phyloP scores from a whole-genome alignment of 2,113 vertebrate genomes.

The Oceanodroma tethys region DNA sequence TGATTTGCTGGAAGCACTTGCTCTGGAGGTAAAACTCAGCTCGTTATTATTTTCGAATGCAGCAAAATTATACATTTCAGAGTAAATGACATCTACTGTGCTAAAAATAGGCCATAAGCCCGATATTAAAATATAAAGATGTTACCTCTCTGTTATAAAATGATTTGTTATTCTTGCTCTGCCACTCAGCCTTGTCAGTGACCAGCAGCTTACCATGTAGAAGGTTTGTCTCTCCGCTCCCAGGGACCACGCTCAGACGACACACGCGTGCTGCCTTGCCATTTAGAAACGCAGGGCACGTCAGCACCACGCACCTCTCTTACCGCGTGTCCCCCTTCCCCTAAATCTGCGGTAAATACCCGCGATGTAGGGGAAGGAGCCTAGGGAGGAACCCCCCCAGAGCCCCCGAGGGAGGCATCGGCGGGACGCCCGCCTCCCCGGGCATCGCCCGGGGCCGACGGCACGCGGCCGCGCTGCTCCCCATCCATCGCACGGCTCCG shows the following conservation, averaged over 20 bases:
- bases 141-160: background rate
- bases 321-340: too few relatives aligned
- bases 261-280: background rate
- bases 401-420: too few relatives aligned
- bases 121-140: background rate
- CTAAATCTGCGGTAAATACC: background rate
- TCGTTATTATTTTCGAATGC: background rate
- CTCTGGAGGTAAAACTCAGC: background rate
- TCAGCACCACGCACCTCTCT: background rate
- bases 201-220: accelerated
- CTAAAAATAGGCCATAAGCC: background rate
- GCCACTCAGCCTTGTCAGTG: background rate
- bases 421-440: background rate
- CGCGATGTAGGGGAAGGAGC: background rate
- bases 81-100: background rate
- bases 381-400: background rate
- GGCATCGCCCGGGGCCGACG: background rate
- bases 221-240: background rate
- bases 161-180: background rate
- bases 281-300: accelerated
- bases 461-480: background rate
- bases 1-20: background rate
- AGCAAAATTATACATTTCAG: background rate
- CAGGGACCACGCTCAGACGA: background rate
- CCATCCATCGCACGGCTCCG: too few relatives aligned